Base-by-base conservation (phyloP, 1,140 invertebrate species). In the Drosophila nannoptera region DNA sequence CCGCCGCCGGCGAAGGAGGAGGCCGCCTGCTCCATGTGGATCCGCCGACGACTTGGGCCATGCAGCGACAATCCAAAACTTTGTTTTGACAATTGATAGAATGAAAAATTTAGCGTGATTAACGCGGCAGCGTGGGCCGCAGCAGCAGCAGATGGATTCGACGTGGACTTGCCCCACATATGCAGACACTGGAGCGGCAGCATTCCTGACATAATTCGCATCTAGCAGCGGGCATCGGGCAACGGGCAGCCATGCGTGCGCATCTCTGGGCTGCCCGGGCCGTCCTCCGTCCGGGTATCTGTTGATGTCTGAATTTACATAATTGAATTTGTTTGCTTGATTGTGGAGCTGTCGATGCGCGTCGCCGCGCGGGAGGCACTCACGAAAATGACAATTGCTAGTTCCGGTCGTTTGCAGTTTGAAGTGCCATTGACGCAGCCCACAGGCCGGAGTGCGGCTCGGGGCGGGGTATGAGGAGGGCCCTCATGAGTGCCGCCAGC, bases 311-410 rank as follows among this genome's bases (percentile, higher is more conserved):
- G 74, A 83, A 88, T 88, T 88, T 88, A 88, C 86, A 88, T 88
- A 88, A 88, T 88, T 88, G 86, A 88, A 88, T 88, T 88, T 88
- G 86, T 88, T 84, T 88, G 81, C 81, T 86, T 81, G 82, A 86
- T 86, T 86, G 82, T 75, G 68, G 71, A 87, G 82, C 77, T 87
- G 81, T 84, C 81, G 81, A 86, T 83, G 80, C 61, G 56, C 70
- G 55, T 50, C 49, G 46, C 71, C 48, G 63, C 68, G 80, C 66
- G 81, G 80, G 72, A 83, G 80, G 61, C 73, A 84, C 63, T 81
- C 64, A 81, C 78, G 72, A 77, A 84, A 86, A 77, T 82, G 77
- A 84, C 81, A 86, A 86, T 86, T 86, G 82, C 82, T 77, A 86
- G 81, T 86, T 86, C 81, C 81, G 81, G 81, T 86, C 82, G 80